phyloP scores from a whole-genome alignment of 2,113 vertebrate genomes.

The Pontoporia blainvillei region DNA sequence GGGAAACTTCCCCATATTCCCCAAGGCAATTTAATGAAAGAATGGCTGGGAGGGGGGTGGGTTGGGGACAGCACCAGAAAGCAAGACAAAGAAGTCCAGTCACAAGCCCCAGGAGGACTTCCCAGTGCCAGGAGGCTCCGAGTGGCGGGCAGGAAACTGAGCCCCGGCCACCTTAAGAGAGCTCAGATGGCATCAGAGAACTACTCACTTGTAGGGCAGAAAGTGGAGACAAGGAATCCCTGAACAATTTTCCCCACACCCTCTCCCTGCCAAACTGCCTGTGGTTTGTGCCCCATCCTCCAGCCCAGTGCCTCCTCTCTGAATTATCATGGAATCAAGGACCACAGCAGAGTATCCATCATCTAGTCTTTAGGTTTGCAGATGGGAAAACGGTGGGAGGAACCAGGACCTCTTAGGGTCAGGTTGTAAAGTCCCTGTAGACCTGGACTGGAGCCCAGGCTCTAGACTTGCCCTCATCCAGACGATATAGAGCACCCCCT shows the following conservation, averaged over 20 bases:
- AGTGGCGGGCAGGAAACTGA: rapidly evolving
- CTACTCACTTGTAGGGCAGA: background rate
- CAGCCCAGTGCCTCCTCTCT: background rate
- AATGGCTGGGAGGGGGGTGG: background rate
- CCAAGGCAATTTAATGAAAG: constrained; percentile 9
- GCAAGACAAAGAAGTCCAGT: background rate
- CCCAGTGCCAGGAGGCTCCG: rapidly evolving
- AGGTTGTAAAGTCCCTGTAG: background rate
- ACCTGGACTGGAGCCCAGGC: rapidly evolving
- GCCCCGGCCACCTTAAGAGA: rapidly evolving
- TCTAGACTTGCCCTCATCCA: rapidly evolving
- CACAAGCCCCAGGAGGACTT: rapidly evolving
- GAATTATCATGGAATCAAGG: background rate
- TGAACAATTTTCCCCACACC: background rate
- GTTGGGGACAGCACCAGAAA: background rate
- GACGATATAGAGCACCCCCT: rapidly evolving
- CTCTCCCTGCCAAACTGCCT: background rate
- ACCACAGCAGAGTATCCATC: rapidly evolving
- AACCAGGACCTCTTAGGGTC: rapidly evolving
- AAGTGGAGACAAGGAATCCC: background rate
- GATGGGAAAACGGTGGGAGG: background rate
- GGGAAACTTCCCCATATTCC: background rate
- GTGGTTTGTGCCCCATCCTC: rapidly evolving
- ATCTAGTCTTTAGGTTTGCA: background rate
- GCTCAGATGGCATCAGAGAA: rapidly evolving